Percentiles rank a stretch among this genome's conserved stretches.
These are phyloP conservation scores for Eupithecia subfuscata DNA, from an alignment of 2,888 invertebrate species.

Conservation along the genomic window DNA sequence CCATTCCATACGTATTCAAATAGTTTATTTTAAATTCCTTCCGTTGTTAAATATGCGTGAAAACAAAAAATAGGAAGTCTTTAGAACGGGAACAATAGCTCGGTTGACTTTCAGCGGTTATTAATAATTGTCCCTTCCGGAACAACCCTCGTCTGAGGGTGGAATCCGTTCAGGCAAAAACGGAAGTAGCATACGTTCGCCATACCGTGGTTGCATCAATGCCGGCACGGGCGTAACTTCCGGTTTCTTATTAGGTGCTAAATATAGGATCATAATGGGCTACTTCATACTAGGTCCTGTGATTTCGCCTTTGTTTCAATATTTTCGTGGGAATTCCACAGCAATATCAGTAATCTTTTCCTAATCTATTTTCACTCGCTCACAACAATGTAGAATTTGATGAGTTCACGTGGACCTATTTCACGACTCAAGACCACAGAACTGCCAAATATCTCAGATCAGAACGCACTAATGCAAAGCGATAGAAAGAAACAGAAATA, in stretches of 20 bases:
- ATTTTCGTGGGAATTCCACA: conserved; percentile 46
- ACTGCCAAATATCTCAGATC: conserved; percentile 8
- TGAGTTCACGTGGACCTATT: conserved; percentile 50
- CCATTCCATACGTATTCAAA: conserved; percentile 22
- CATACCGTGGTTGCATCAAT: conserved; percentile 72
- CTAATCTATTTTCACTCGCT: conserved; percentile 55
- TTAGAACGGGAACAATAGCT: conserved; percentile 65
- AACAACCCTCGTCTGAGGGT: conserved; percentile 75
- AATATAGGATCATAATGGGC: not conserved
- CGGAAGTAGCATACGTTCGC: conserved; percentile 81
- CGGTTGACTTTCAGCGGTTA: conserved; percentile 75
- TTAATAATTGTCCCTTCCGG: conserved; percentile 78
- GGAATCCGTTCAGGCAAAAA: conserved; percentile 71
- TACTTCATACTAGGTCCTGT: not conserved
- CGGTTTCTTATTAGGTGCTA: conserved; percentile 56
- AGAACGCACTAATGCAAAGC: conserved; percentile 7
- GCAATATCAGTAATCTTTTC: conserved; percentile 45
- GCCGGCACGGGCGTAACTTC: conserved; percentile 79
- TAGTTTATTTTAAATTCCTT: conserved; percentile 32
- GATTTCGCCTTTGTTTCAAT: conserved; percentile 46
- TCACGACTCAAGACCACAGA: conserved; percentile 43
- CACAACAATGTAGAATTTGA: conserved; percentile 57
- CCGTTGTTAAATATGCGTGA: conserved; percentile 26
- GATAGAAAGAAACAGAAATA: conserved; percentile 16
- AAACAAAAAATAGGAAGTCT: conserved; percentile 61